These are phyloP conservation scores for Tigriopus californicus DNA, from an alignment of 2,888 invertebrate genomes.

Conservation along the genomic window DNA sequence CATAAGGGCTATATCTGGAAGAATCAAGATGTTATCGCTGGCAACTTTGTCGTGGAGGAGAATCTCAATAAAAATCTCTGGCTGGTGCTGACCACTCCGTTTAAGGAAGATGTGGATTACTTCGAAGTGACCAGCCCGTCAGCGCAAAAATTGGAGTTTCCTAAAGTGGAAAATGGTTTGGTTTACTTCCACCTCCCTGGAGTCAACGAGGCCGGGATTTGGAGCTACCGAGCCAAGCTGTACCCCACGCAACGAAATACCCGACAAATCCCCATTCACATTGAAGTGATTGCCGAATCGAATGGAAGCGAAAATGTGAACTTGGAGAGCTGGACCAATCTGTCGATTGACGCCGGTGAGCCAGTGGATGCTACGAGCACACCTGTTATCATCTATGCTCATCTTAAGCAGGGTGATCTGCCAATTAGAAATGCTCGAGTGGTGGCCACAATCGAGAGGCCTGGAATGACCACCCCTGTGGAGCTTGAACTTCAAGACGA, in stretches of 20 bases:
- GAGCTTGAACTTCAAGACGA: not conserved
- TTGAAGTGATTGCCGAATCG: not conserved
- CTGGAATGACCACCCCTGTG: not conserved
- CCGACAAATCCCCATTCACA: not conserved
- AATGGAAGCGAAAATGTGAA: not conserved
- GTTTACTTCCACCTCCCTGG: constrained; percentile 13
- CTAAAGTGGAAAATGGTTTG: constrained; percentile 14
- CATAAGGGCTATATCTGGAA: not conserved
- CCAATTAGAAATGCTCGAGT: constrained; percentile 7
- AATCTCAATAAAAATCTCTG: constrained; percentile 12
- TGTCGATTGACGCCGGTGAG: not conserved
- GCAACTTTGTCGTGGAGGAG: constrained; percentile 15
- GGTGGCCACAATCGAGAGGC: constrained; percentile 3
- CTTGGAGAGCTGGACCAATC: constrained; percentile 5
- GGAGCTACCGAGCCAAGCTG: constrained; percentile 13
- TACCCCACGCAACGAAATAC: not conserved
- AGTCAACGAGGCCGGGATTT: constrained; percentile 11
- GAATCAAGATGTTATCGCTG: not conserved
- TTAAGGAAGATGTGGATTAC: constrained; percentile 7
- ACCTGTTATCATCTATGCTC: constrained; percentile 10
- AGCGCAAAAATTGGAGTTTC: constrained; percentile 10
- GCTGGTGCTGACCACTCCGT: constrained; percentile 1
- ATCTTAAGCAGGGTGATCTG: not conserved
- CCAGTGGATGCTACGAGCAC: not conserved
- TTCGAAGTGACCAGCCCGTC: constrained; percentile 6